A percentile compares a stretch with the other conserved stretches of the same genome.
Conservation (phyloP, 2,113 vertebrate genomes). For the Dromiciops gliroides region DNA sequence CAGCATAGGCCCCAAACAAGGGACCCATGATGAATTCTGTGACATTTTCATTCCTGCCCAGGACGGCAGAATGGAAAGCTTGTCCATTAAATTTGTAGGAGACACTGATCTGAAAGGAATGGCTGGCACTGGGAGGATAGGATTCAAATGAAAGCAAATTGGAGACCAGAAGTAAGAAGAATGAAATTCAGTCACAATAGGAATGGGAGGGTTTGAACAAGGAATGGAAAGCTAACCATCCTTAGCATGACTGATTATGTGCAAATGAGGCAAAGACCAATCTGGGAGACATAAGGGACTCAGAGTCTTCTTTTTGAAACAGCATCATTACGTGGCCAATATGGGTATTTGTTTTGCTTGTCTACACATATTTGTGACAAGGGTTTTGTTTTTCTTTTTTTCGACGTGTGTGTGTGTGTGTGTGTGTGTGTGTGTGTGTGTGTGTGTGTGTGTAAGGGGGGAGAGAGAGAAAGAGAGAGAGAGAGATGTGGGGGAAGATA, state of each 20-base stretch:
- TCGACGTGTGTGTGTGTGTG: too few relatives aligned
- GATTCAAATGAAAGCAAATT: background rate
- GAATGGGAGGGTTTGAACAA: background rate
- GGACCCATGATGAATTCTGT: background rate
- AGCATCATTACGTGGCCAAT: background rate
- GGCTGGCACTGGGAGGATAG: background rate
- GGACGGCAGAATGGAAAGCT: background rate
- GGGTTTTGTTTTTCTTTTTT: background rate
- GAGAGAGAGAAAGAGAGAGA: background rate
- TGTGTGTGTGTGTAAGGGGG: too few relatives aligned
- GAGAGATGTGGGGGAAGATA: background rate
- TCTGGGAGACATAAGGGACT: background rate
- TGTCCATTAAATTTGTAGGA: background rate
- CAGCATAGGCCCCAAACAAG: constrained; percentile 31
- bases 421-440: too few relatives aligned
- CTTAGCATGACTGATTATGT: background rate
- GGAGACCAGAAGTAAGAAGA: background rate
- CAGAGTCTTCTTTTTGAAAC: background rate
- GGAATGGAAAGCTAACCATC: background rate
- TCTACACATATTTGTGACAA: background rate
- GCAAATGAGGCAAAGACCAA: background rate
- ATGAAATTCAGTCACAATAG: background rate
- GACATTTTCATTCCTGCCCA: background rate
- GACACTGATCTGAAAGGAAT: background rate
- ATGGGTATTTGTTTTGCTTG: background rate